These are phyloP conservation scores for Zophobas atratus DNA, from an alignment of 1,140 invertebrate genomes.

Conservation along the genomic window DNA sequence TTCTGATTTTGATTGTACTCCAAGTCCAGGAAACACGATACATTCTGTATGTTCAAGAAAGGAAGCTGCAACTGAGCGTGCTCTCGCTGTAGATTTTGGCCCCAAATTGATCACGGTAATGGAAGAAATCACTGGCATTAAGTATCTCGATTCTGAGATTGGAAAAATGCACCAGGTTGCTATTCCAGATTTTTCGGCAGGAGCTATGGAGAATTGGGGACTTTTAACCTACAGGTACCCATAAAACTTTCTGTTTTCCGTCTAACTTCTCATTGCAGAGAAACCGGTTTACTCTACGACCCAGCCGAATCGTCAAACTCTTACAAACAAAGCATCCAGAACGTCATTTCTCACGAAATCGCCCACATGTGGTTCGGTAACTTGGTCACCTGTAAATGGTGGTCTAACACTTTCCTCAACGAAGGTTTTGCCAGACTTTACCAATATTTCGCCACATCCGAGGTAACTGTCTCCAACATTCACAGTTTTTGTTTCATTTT, in stretches of 20 bases:
- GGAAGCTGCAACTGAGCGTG: not conserved
- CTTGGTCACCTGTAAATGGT: constrained; percentile 73
- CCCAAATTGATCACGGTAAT: not conserved
- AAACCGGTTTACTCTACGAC: constrained; percentile 73
- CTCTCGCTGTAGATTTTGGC: not conserved
- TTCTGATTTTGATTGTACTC: constrained; percentile 43
- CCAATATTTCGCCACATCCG: constrained; percentile 61
- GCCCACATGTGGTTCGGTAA: constrained; percentile 81
- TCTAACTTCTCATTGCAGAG: constrained; percentile 64
- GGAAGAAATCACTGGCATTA: not conserved
- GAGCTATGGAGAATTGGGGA: constrained; percentile 91
- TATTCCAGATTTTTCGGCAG: constrained; percentile 84
- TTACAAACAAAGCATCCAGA: constrained; percentile 68
- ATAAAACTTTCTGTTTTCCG: too few relatives aligned
- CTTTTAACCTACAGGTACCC: constrained; percentile 71
- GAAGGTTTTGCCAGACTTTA: constrained; percentile 69
- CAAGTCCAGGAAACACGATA: not conserved
- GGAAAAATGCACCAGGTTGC: constrained; percentile 74
- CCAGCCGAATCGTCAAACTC: constrained; percentile 66
- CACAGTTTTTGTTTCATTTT: not conserved
- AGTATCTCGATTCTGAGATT: constrained; percentile 74
- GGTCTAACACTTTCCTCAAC: constrained; percentile 68
- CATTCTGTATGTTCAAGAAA: constrained; percentile 11
- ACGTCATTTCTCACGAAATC: constrained; percentile 74
- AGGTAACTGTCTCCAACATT: constrained; percentile 46